Base-by-base conservation (phyloP, 2,888 invertebrate species). In the Mesorhabditis sp. region DNA sequence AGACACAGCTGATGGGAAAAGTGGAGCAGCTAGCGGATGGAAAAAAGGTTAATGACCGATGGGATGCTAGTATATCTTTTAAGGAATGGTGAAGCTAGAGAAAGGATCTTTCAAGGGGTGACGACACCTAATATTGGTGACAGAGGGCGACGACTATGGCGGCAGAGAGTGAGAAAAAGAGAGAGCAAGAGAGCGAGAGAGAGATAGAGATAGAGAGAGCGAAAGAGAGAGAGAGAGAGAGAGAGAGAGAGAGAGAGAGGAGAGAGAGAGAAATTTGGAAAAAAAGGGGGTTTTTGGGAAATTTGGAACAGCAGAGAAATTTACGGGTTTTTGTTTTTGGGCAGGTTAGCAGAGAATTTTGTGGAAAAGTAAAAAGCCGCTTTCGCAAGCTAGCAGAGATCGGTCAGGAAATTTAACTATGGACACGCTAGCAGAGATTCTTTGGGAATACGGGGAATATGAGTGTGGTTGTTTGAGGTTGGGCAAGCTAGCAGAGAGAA, bases 91-190 rank as follows among this genome's bases (percentile, higher is more conserved):
- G 64, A 65, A 61, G 61, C 43, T 50, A 4, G 50, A 13, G 50
- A 42, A 50, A 44, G 67, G 69, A 72, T 68, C 69, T 72, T 69
- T 72, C 71, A 66, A 69, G 69, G 69, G 69, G 69, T 69, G 69
- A 72, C 69, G 69, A 72, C 67, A 69, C 71, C 69, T 69, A 68
- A 72, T 72, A 69, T 69, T 67, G 67, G 44, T 66, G 71, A 62
- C 42, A 58, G 45, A 62, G 45, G 62, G 63, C 63, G 70, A 65
- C 44, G 43, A 50, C 67, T 58, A 67, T 45, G 68, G 63, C n/a
- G 62, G 63, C 66, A 63, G 66, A 67, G 28, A 28, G 28, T 28
- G 28, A 28, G 28, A 28, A 28, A 28, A 28, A 28, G 28, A 28
- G 28, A 28, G 28, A 28, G 28, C 28, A 28, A 28, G 28, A 28